These are phyloP conservation scores for Xenus cinereus DNA, from an alignment of 2,113 vertebrate genomes.

Conservation along the genomic window DNA sequence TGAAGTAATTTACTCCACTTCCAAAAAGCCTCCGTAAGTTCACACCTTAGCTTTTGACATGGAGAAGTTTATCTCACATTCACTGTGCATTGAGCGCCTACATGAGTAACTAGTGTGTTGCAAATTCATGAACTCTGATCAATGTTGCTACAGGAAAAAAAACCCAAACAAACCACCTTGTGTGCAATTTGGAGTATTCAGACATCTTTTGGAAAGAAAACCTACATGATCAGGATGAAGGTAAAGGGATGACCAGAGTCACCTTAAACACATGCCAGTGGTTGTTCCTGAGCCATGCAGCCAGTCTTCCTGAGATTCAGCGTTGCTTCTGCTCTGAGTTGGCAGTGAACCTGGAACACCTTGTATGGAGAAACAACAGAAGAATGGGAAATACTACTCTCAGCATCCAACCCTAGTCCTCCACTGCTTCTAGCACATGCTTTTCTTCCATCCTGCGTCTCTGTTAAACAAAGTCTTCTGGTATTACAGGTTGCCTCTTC, in stretches of 20 bases:
- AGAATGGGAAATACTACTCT: neutral
- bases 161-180: rapidly evolving
- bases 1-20: constrained; percentile 40
- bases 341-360: neutral
- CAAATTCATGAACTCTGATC: neutral
- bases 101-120: neutral
- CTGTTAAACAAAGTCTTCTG: neutral
- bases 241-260: neutral
- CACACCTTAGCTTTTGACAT: neutral
- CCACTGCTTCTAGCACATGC: neutral
- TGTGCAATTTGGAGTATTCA: neutral
- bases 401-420: neutral
- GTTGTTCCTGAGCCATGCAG: neutral
- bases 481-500: neutral
- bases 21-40: neutral
- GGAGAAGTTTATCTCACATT: constrained; percentile 3
- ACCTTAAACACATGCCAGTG: neutral
- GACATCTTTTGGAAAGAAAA: neutral
- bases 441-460: neutral
- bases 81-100: neutral
- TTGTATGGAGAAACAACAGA: neutral
- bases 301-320: neutral
- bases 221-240: neutral
- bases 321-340: neutral
- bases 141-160: neutral